Evolutionary conservation across 2,113 vertebrate genomes (phyloP).

Genomic region (Megaceryle maxima): DNA sequence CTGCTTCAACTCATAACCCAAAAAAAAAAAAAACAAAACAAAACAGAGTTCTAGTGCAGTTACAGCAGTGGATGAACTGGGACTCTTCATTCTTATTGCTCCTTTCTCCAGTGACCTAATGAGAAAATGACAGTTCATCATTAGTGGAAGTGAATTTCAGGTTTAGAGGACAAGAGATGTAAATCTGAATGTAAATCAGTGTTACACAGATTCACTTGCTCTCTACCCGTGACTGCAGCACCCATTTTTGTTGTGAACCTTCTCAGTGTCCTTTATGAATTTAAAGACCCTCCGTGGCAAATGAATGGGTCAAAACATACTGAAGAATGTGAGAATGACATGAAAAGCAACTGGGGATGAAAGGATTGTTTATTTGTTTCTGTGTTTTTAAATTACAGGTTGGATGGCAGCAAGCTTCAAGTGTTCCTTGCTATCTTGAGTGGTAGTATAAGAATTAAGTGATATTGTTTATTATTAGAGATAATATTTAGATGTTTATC

Average conservation of each 20-base stretch:
- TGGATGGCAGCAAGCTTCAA: not conserved
- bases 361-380: not conserved
- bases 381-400: not conserved
- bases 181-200: not conserved
- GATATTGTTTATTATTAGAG: not conserved
- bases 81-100: not conserved
- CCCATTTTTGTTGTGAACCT: not conserved
- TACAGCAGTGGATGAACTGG: not conserved
- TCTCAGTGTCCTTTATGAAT: not conserved
- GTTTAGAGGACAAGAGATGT: not conserved
- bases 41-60: not conserved
- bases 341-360: not conserved
- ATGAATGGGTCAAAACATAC: not conserved
- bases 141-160: not conserved
- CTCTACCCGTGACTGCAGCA: not conserved
- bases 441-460: not conserved
- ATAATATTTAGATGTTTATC: not conserved
- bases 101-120: not conserved
- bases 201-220: not conserved
- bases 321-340: not conserved
- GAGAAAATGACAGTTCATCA: not conserved
- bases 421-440: not conserved
- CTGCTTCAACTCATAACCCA: constrained; percentile 47
- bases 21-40: not conserved
- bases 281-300: not conserved